A percentile compares a stretch with the other conserved stretches of the same genome.
Conservation (phyloP, 2,113 vertebrate species). For the Oreochromis niloticus region DNA sequence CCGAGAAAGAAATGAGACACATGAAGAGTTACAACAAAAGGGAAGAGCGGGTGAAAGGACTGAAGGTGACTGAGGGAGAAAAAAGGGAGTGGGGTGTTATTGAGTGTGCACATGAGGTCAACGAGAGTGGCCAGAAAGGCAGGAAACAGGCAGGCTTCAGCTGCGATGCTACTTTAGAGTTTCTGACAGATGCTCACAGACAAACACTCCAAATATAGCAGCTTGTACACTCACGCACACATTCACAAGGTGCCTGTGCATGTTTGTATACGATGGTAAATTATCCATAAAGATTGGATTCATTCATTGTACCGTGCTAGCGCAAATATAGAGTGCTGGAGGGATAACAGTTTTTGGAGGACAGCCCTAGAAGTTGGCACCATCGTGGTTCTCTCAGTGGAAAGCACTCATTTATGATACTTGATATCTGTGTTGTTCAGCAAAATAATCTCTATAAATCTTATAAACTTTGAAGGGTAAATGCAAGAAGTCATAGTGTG, state of each 20-base stretch:
- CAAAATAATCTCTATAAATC: neutral
- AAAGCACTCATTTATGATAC: neutral
- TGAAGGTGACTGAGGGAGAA: neutral
- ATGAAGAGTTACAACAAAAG: neutral
- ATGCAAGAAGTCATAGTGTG: neutral
- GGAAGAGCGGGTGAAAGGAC: neutral
- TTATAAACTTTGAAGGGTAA: neutral
- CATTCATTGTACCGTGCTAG: neutral
- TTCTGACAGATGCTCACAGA: conserved; percentile 47
- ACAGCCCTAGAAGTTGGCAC: neutral
- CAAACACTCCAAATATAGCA: neutral
- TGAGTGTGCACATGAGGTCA: neutral
- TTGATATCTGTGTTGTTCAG: neutral
- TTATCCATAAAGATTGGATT: neutral
- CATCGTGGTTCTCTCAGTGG: neutral
- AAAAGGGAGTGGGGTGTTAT: neutral
- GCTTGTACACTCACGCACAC: neutral
- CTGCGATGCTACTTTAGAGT: conserved; percentile 20
- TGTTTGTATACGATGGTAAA: neutral
- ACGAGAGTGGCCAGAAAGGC: neutral
- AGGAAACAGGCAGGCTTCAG: conserved; percentile 19
- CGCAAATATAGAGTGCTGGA: neutral
- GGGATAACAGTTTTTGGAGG: neutral
- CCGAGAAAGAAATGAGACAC: neutral
- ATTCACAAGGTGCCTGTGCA: neutral